These are phyloP conservation scores for Thalassarche chlororhynchos DNA, from an alignment of 2,113 vertebrate genomes.

Conservation along the genomic window DNA sequence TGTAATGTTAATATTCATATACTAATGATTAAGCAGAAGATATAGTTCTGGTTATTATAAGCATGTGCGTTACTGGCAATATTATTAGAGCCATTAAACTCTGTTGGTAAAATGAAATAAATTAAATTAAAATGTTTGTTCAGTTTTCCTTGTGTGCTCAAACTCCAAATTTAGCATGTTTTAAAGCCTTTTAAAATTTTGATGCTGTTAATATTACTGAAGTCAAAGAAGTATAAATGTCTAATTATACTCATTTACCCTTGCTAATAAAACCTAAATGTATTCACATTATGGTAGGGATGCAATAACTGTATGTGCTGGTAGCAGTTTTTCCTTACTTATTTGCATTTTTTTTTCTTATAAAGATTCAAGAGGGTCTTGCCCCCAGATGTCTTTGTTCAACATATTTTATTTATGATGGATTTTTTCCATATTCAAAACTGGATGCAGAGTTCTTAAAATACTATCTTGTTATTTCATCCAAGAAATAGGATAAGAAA, in stretches of 20 bases:
- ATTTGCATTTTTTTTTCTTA: not conserved
- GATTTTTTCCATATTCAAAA: not conserved
- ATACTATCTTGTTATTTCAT: not conserved
- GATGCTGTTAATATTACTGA: not conserved
- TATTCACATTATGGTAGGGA: not conserved
- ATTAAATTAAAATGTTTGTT: not conserved
- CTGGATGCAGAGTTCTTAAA: not conserved
- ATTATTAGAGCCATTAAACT: conserved; percentile 11
- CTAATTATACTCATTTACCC: not conserved
- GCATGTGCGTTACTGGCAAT: not conserved
- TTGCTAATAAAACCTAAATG: not conserved
- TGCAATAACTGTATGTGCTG: not conserved
- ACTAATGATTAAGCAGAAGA: not conserved
- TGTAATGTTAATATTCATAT: not conserved
- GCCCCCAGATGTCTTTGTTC: not conserved
- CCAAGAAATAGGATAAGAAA: not conserved
- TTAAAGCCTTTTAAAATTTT: not conserved
- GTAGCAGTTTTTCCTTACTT: not conserved
- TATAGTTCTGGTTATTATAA: not conserved
- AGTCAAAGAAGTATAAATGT: not conserved
- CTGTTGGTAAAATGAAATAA: not conserved
- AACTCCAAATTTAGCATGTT: not conserved
- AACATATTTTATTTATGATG: not conserved
- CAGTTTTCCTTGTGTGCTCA: not conserved
- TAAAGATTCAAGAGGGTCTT: not conserved